Conservation (phyloP, 1,140 invertebrate genomes). For the Drosophila miranda region DNA sequence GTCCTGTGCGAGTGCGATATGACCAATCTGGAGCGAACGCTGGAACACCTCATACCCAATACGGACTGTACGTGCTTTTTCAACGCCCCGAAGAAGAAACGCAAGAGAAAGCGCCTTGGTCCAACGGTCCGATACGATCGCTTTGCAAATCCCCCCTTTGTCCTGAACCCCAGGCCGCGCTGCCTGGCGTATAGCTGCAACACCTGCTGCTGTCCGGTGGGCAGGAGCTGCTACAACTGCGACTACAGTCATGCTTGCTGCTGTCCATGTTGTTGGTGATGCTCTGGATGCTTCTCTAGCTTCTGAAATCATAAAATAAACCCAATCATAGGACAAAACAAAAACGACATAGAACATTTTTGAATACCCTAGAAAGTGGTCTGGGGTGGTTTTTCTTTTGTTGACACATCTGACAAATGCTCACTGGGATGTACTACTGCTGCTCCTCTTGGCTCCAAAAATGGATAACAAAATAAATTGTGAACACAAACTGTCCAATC, state of each 20-base stretch:
- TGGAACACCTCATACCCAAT: slow-evolving; percentile 33
- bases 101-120: slow-evolving; percentile 4
- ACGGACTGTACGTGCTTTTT: slow-evolving; percentile 34
- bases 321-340: background rate
- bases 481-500: too few species aligned
- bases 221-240: slow-evolving; percentile 10
- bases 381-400: too few species aligned
- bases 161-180: slow-evolving; percentile 37
- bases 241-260: slow-evolving; percentile 1
- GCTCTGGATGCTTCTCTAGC: background rate
- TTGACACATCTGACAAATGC: too few species aligned
- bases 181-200: background rate
- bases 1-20: slow-evolving; percentile 15
- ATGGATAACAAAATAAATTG: too few species aligned
- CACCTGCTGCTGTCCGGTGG: slow-evolving; percentile 2
- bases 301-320: slow-evolving; percentile 1
- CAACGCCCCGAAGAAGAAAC: slow-evolving; percentile 17
- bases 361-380: too few species aligned
- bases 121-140: slow-evolving; percentile 21
- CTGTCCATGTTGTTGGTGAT: background rate
- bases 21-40: slow-evolving; percentile 22
- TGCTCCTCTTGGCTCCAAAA: too few species aligned
- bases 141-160: slow-evolving; percentile 45
- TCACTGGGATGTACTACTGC: too few species aligned
- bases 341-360: background rate